phyloP scores from a whole-genome alignment of 2,113 vertebrate genomes.

The Noctilio leporinus region DNA sequence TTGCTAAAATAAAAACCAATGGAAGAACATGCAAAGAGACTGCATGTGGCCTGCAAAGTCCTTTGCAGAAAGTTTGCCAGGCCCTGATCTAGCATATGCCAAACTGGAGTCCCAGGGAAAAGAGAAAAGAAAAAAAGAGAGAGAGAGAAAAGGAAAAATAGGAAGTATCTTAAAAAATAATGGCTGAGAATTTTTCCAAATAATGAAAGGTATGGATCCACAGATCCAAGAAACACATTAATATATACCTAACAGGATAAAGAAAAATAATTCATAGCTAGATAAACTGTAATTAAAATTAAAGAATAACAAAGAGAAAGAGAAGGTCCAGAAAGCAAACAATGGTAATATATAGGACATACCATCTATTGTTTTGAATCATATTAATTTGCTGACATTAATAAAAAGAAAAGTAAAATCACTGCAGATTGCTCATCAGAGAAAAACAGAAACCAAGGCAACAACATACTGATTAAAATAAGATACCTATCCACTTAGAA shows the following conservation, averaged over 20 bases:
- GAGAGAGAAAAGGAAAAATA: neutral
- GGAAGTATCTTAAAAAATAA: neutral
- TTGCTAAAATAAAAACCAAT: neutral
- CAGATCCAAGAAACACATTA: neutral
- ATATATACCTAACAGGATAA: neutral
- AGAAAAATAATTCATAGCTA: neutral
- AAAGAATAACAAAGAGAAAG: neutral
- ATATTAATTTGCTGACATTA: neutral
- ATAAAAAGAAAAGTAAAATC: neutral
- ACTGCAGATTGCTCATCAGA: neutral
- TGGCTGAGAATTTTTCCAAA: neutral
- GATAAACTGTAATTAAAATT: neutral
- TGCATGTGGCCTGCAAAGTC: neutral
- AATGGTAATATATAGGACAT: neutral
- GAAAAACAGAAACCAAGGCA: neutral
- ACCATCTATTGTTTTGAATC: neutral
- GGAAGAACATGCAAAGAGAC: neutral
- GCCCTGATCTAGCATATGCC: neutral
- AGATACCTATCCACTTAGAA: neutral
- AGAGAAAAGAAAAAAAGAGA: conserved; percentile 16
- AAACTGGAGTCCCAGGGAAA: neutral
- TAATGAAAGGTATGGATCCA: neutral
- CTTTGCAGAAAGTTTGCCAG: neutral
- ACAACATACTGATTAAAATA: neutral
- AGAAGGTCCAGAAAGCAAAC: neutral